Evolutionary conservation across 2,797 vertebrate genomes (phyloP), one percentile per base, ranked within the genome.

Genomic region (Triplophysa yarkandensis): DNA sequence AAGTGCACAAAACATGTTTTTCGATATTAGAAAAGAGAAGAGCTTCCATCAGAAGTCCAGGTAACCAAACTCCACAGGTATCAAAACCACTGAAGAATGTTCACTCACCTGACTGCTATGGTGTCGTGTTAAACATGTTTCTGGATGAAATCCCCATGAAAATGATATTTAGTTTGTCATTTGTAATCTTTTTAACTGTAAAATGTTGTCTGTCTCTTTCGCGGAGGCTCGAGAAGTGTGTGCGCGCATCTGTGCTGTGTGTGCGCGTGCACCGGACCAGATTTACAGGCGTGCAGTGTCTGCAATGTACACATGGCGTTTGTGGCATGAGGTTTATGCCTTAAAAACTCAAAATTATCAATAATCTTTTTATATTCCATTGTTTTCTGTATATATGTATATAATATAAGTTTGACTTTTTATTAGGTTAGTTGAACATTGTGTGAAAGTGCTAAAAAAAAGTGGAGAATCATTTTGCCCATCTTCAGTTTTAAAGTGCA

Each of bases 11-110:
- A 3, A 23, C 21, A 52, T 23, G 11, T n/a, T 44, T 27, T 27
- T 25, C 19, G n/a, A 27, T 6, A 4, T 19, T 16, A 17, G 21
- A 52, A 16, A 36, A 11, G 16, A 68, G 28, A 32, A 34, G 2
- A 39, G 54, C 48, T 58, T 55, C 16, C 21, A 16, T 39, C 17
- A 4, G 0, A 13, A 48, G 54, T 60, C n/a, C 63, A 74, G 72
- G 72, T 60, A 75, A 68, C 54, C 19, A 55, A 68, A 13, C 54
- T 60, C 41, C 16, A 57, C 41, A 58, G 63, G 63, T 74, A 66
- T 46, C 7, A 32, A 44, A 60, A 36, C 19, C 28, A 19, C 52
- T 58, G 1, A 27, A 55, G 19, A 66, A 68, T 28, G 30, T 39
- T 60, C 10, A 68, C 64, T 68, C 23, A 75, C 73, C 73, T 39